Base-by-base conservation (phyloP, 2,888 invertebrate genomes). In the Drosophila koepferae region DNA sequence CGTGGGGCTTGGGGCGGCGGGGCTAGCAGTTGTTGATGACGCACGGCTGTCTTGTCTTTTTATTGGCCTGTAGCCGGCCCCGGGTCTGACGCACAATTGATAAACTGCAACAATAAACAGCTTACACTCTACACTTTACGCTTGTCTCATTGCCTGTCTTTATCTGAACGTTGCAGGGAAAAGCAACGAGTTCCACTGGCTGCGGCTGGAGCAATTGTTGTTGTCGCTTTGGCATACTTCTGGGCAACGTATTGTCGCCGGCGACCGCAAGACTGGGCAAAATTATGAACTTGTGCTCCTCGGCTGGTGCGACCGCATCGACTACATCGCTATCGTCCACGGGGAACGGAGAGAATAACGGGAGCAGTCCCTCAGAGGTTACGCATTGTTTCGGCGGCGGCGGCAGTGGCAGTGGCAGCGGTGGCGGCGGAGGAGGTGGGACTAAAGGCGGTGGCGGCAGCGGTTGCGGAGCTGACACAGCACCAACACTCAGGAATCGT, bases 271-370 rank as follows among this genome's bases (percentile, higher is more conserved):
- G 89, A 76, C 90, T 92, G 92, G 91, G 91, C 89, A 92, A 92
- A 93, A 93, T 92, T 92, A 93, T 93, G 93, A 93, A 93, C 91
- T 92, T 93, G 91, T 93, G 93, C 81, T 92, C 93, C 69, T 92
- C 93, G 72, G 87, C 91, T 72, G 92, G 93, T 86, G 92, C 92
- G 81, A 92, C 92, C 75, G 92, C 91, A 85, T 91, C 91, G 69
- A 89, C 84, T 76, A 86, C 90, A 80, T 91, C 91, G 64, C 71
- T 92, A 81, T 89, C 92, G 80, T 92, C 92, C 64, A 86, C 84
- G 63, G 90, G 84, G 54, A 78, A 87, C 61, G 70, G 66, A 49
- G 91, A 85, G 41, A 78, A 76, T 72, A 86, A 82, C 84, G 83
- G 76, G 34, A 80, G 85, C 51, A 82, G 82, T 54, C 77, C 85